Base-by-base conservation (phyloP, 2,113 vertebrate genomes). In the Vanacampus margaritifer region DNA sequence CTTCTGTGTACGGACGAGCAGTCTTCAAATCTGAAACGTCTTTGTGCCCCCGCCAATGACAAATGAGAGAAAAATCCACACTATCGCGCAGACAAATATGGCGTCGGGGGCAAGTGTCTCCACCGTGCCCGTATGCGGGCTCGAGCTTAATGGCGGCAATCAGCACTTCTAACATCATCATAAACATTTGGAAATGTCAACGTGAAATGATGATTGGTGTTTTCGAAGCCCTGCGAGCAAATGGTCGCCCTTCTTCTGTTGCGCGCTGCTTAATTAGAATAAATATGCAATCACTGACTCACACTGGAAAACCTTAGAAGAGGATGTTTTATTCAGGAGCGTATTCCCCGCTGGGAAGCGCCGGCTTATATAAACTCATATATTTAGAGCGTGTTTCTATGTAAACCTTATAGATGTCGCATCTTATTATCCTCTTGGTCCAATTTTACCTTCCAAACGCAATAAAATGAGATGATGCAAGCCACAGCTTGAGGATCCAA, bases 1-100 rank as follows among this genome's bases (percentile, higher is more conserved):
- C 74, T 76, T 57, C 23, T 64, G 12, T n/a, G 3, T 8, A 59
- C 46, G 65, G 56, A 74, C 69, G 69, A 82, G 75, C 64, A 78
- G 73, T 71, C 70, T 65, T 64, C 62, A 54, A 75, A 64, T 50
- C 39, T 73, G 65, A 74, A 70, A 71, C 80, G 74, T 70, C 61
- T 73, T 76, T 70, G 80, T 74, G 26, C 76, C 81, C 80, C 69
- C 73, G 39, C 53, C 53, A 24, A 81, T 64, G 23, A 69, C 57
- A 83, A 83, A 84, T 78, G 69, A 86, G 69, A 41, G 8, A 41
- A 41, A 78, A 82, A 84, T 78, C 77, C 79, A 82, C 83, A 78
- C 75, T 59, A 39, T 69, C 72, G 72, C 65, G 75, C 82, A 68
- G 74, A 69, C 21, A 79, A 68, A 85, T 72, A 73, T 76, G 74